A percentile compares a stretch with the other conserved stretches of the same genome.
Conservation (phyloP, 2,113 vertebrate species). For the Rana temporaria region DNA sequence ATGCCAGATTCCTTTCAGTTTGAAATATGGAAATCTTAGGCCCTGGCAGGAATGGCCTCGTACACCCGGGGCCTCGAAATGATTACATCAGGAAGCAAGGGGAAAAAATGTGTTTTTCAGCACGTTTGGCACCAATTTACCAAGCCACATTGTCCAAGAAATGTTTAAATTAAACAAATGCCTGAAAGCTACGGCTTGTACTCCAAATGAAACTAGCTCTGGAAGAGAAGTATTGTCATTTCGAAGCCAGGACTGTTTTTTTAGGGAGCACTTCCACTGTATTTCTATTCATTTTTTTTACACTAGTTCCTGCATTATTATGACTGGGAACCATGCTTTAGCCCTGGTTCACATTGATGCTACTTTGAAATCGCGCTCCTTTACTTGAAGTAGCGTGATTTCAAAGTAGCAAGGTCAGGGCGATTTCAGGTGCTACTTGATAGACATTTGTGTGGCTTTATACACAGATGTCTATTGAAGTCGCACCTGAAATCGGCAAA, state of each 20-base stretch:
- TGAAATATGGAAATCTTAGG: constrained; percentile 58
- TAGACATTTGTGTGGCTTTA: too few species aligned
- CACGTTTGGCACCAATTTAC: constrained; percentile 51
- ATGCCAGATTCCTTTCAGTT: constrained; percentile 57
- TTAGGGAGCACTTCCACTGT: constrained; percentile 19
- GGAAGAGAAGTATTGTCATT: constrained; percentile 30
- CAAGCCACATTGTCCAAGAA: constrained; percentile 12
- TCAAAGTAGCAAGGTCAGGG: too few species aligned
- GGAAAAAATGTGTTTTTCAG: constrained; percentile 48
- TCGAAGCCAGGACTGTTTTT: constrained; percentile 18
- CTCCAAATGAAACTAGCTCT: constrained; percentile 48
- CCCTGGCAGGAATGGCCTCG: constrained; percentile 49
- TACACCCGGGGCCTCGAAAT: constrained; percentile 56
- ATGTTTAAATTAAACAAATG: neutral
- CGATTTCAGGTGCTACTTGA: too few species aligned
- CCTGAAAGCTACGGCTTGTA: constrained; percentile 39
- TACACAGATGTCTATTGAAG: too few species aligned
- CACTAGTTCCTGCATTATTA: neutral
- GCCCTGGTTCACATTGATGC: too few species aligned
- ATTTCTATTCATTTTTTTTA: constrained; percentile 3
- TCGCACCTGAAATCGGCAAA: too few species aligned
- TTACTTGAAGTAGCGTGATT: too few species aligned
- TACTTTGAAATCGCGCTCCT: too few species aligned
- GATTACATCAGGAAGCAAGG: constrained; percentile 10
- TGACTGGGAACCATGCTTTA: neutral